Evolutionary conservation across 2,797 vertebrate genomes (phyloP).

Genomic region (Eulemur rubriventer): DNA sequence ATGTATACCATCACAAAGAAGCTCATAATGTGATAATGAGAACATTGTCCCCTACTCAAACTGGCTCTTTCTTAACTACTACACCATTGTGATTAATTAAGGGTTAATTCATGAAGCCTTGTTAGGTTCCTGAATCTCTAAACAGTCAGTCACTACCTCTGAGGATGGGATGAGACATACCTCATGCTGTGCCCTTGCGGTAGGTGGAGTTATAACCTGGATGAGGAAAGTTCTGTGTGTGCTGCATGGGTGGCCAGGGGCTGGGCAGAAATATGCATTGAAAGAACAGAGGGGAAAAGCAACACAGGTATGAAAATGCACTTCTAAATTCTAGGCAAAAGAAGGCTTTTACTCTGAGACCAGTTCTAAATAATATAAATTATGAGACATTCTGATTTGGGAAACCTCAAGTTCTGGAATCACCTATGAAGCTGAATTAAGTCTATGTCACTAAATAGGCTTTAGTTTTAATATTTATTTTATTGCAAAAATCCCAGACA

Average conservation of each 20-base stretch:
- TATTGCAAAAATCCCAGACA: background rate
- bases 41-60: accelerated
- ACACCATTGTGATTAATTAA: background rate
- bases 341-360: background rate
- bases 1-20: background rate
- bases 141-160: background rate
- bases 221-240: background rate
- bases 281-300: background rate
- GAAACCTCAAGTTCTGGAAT: background rate
- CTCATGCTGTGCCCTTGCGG: background rate
- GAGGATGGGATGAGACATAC: background rate
- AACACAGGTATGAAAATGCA: background rate
- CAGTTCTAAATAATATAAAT: background rate
- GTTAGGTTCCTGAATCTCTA: background rate
- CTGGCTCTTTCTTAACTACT: background rate
- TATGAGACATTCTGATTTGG: background rate
- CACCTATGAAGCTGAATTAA: background rate
- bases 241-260: background rate
- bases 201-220: background rate
- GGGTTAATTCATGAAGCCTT: background rate
- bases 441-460: background rate
- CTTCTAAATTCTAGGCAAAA: background rate
- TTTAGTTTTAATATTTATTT: background rate
- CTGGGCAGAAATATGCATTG: accelerated
- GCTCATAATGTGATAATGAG: background rate